Evolutionary conservation across 2,888 invertebrate genomes (phyloP).

Genomic region (Maniola hyperantus): DNA sequence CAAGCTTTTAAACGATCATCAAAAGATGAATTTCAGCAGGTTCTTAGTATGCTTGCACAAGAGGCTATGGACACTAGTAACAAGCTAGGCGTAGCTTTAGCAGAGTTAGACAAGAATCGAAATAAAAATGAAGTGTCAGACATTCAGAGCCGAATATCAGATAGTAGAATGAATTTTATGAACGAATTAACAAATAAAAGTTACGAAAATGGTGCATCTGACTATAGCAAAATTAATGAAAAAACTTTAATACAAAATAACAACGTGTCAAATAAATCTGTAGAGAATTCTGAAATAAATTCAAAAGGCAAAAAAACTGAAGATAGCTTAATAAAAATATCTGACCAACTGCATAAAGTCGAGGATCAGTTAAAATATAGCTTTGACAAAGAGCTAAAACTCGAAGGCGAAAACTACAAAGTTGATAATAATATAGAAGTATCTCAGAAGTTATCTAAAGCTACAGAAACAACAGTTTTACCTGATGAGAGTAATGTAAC

Average conservation of each 20-base stretch:
- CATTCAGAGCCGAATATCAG: slow-evolving; percentile 76
- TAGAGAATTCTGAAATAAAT: slow-evolving; percentile 41
- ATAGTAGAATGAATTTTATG: slow-evolving; percentile 75
- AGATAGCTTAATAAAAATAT: slow-evolving; percentile 77
- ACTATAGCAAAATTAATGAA: slow-evolving; percentile 56
- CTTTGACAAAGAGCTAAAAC: slow-evolving; percentile 72
- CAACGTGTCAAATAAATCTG: slow-evolving; percentile 42
- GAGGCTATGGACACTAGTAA: slow-evolving; percentile 90
- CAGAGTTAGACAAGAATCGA: slow-evolving; percentile 80
- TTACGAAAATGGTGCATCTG: slow-evolving; percentile 51
- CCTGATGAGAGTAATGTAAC: slow-evolving; percentile 54
- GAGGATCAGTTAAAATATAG: slow-evolving; percentile 77
- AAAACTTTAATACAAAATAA: slow-evolving; percentile 40
- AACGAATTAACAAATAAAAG: slow-evolving; percentile 70
- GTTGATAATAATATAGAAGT: slow-evolving; percentile 54
- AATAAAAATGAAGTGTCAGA: slow-evolving; percentile 68
- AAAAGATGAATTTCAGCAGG: slow-evolving; percentile 85
- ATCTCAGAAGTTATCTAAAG: slow-evolving; percentile 46
- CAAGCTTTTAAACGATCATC: slow-evolving; percentile 74
- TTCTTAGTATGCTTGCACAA: slow-evolving; percentile 87
- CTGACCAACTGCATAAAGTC: slow-evolving; percentile 74
- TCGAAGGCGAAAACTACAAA: slow-evolving; percentile 64
- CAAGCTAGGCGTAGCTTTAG: slow-evolving; percentile 85
- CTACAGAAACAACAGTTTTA: slow-evolving; percentile 56
- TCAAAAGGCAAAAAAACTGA: slow-evolving; percentile 74